phyloP scores from a whole-genome alignment of 2,797 vertebrate species.

The Enteromius argenteus region DNA sequence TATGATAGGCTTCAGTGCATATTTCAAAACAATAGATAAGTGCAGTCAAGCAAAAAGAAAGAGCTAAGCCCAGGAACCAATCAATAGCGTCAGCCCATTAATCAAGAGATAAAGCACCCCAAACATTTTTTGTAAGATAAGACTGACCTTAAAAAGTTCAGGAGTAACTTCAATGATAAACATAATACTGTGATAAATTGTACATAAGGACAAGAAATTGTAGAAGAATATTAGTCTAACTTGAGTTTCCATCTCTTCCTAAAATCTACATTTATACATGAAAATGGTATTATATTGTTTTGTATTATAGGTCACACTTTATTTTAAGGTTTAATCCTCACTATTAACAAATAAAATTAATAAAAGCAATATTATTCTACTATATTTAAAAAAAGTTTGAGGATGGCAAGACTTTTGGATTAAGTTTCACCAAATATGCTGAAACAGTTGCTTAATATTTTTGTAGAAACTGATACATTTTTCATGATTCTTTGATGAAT shows the following conservation, averaged over 20 bases:
- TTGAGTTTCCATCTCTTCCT: background rate
- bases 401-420: background rate
- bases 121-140: slow-evolving; percentile 12
- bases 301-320: background rate
- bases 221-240: background rate
- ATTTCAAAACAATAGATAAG: slow-evolving; percentile 48
- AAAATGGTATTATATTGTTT: background rate
- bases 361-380: background rate
- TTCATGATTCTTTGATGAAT: background rate
- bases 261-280: background rate
- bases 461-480: background rate
- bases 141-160: slow-evolving; percentile 37
- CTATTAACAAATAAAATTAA: too few species aligned
- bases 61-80: slow-evolving; percentile 40
- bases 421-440: background rate
- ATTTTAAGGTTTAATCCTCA: background rate
- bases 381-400: background rate
- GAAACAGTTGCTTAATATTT: background rate
- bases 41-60: slow-evolving; percentile 26
- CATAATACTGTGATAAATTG: background rate
- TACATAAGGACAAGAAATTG: background rate
- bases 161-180: background rate
- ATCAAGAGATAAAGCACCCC: slow-evolving; percentile 29
- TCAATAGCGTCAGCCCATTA: slow-evolving; percentile 33
- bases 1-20: slow-evolving; percentile 45